Evolutionary conservation across 2,113 vertebrate species (phyloP).

Genomic region (Halcyon malimbica): DNA sequence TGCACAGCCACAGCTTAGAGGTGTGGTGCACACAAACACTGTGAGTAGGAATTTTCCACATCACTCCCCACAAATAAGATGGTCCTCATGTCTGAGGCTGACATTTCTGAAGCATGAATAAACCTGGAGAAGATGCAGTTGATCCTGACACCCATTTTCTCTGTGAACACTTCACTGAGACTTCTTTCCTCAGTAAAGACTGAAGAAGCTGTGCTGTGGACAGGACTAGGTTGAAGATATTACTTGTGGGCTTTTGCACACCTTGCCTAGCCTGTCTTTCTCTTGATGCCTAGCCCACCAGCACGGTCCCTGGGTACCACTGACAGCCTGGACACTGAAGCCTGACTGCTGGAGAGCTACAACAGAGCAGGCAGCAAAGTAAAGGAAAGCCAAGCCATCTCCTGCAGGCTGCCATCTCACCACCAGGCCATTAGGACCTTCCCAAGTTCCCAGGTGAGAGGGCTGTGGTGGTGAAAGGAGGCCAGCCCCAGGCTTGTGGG

Average conservation of each 20-base stretch:
- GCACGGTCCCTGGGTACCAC: not conserved
- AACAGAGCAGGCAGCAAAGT: not conserved
- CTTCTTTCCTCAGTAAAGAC: not conserved
- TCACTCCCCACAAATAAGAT: not conserved
- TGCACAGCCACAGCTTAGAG: not conserved
- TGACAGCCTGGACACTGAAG: not conserved
- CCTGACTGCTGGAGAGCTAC: not conserved
- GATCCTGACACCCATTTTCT: not conserved
- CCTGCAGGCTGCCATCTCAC: not conserved
- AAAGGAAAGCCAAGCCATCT: not conserved
- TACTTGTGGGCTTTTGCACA: not conserved
- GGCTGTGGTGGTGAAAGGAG: not conserved
- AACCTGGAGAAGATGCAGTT: not conserved
- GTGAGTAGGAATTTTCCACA: not conserved
- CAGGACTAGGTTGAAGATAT: not conserved
- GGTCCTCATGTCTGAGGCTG: not conserved
- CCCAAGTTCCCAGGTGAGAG: not conserved
- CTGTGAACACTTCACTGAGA: not conserved
- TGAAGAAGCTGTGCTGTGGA: not conserved
- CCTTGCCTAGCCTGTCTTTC: not conserved
- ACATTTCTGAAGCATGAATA: not conserved
- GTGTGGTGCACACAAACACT: not conserved
- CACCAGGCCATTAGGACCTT: not conserved
- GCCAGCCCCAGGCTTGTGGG: not conserved
- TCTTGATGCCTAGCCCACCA: not conserved